Evolutionary conservation across 2,797 vertebrate species (phyloP).

Genomic region (Ceryle rudis): DNA sequence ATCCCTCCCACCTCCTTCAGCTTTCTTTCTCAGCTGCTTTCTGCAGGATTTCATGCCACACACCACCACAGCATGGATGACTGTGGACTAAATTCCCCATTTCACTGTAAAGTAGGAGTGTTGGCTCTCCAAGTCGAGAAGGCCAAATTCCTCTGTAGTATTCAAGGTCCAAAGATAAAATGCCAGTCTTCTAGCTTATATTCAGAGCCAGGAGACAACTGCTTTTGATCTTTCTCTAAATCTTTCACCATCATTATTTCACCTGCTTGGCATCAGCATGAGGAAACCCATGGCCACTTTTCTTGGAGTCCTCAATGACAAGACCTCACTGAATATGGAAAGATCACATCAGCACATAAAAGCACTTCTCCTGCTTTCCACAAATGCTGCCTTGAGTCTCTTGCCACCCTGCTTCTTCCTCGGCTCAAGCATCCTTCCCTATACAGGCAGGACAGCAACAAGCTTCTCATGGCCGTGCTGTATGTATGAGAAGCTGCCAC

Average conservation of each 20-base stretch:
- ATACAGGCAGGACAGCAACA: background rate
- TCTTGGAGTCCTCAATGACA: background rate
- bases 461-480: background rate
- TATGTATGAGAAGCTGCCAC: background rate
- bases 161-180: background rate
- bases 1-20: background rate
- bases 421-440: background rate
- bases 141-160: background rate
- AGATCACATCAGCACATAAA: background rate
- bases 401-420: background rate
- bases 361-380: background rate
- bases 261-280: background rate
- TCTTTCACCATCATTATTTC: background rate
- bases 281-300: background rate
- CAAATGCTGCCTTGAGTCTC: background rate
- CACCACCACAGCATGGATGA: rapidly evolving
- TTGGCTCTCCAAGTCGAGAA: background rate
- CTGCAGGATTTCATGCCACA: background rate
- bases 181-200: background rate
- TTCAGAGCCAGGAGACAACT: background rate
- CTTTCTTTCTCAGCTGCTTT: background rate
- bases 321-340: background rate
- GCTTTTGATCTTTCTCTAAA: background rate
- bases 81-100: background rate
- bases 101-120: background rate